Evolutionary conservation across 2,797 vertebrate species (phyloP), one percentile per base, ranked within the genome.

Genomic region (Salmo trutta): DNA sequence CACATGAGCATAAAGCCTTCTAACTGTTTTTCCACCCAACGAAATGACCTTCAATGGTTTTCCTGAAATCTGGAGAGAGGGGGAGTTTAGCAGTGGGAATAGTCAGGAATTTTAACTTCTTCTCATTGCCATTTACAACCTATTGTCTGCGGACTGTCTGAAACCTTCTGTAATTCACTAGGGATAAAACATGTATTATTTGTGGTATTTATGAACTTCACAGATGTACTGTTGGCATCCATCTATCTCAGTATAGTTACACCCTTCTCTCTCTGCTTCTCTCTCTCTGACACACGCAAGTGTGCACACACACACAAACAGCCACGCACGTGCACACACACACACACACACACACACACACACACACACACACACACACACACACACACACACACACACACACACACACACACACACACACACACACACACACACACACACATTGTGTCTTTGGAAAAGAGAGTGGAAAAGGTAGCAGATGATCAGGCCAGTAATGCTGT

Each of bases 181-280:
- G 81, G 77, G 73, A 79, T 76, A 73, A 85, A 84, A 78, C 86
- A 79, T 86, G 84, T 83, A 86, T 81, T 79, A 85, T 86, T 75
- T 62, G 79, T 74, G 64, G 66, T 82, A 83, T 84, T 84, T 82
- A 88, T 86, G 74, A 70, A 81, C 84, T 89, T 87, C 29, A 81
- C 89, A 91, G 89, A 90, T 87, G 88, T 83, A 80, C 75, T 77
- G 68, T 82, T 79, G 81, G 78, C 75, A 80, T 86, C 71, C 52
- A 56, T 71, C 12, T 47, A 36, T 14, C 79, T 83, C 69, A 54
- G 56, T 74, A 24, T 41, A 71, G 70, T 52, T 21, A 71, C 12
- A 73, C 77, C 27, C 77, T 5, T 62, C 77, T 87, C 83, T 64
- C 33, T 77, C 78, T 87, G 79, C 80, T 80, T 84, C 86, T 82